phyloP scores from a whole-genome alignment of 2,888 invertebrate genomes.

The Sabatieria punctata region DNA sequence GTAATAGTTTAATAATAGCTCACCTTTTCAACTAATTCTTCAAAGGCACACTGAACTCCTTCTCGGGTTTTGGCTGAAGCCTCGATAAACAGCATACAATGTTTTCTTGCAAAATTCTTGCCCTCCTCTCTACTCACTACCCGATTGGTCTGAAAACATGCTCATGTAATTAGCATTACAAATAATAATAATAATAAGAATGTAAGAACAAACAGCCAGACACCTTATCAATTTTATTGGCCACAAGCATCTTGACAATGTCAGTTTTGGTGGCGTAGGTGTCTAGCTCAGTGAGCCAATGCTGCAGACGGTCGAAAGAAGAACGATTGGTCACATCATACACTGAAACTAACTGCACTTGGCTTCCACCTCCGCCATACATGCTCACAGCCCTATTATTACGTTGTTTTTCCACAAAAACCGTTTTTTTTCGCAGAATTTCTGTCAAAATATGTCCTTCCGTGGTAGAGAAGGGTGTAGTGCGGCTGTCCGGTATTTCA shows the following conservation, averaged over 20 bases:
- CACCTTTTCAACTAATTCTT: slow-evolving; percentile 93
- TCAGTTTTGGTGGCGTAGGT: slow-evolving; percentile 84
- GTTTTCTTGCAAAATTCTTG: slow-evolving; percentile 76
- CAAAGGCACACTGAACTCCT: slow-evolving; percentile 82
- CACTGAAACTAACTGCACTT: no score
- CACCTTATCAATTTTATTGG: slow-evolving; percentile 94
- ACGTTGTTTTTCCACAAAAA: no score
- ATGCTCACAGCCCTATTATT: no score
- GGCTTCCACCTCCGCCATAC: no score
- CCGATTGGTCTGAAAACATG: slow-evolving; percentile 43
- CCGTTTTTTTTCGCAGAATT: no score
- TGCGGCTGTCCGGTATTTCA: no score
- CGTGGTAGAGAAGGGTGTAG: no score
- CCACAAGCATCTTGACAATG: slow-evolving; percentile 87
- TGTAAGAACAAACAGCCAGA: slow-evolving; percentile 16
- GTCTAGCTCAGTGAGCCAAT: slow-evolving; percentile 84
- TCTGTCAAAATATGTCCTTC: no score
- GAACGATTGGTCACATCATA: slow-evolving; percentile 78
- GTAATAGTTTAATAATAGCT: slow-evolving; percentile 48
- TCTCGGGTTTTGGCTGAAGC: slow-evolving; percentile 91
- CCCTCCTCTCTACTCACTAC: slow-evolving; percentile 79
- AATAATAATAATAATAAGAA: no score
- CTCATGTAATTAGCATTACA: neutral
- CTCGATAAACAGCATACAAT: slow-evolving; percentile 89
- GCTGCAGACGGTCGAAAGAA: slow-evolving; percentile 68